Base-by-base conservation (phyloP, 1,140 invertebrate genomes). In the Hyles vespertilio region DNA sequence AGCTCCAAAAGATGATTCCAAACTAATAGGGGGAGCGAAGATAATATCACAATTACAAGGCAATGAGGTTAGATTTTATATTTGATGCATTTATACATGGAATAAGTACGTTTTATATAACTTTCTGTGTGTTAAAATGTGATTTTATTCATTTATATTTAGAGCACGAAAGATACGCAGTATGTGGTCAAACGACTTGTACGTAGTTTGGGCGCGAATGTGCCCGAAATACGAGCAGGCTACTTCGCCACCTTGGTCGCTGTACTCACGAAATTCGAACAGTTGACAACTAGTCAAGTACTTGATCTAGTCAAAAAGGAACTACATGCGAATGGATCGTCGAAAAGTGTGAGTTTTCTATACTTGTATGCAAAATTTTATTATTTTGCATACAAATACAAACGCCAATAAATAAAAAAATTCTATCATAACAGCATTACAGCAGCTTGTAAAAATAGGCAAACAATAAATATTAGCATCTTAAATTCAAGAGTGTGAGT, bases 161-260 rank as follows among this genome's bases (percentile, higher is more conserved):
- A 91, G 89, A 88, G 83, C 71, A 86, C 89, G 56, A 90, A 89
- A 70, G 85, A 87, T 58, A 69, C 89, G 46, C 68, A 87, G 34
- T 88, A 88, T 72, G 75, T 67, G 5, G 61, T 88, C n/a, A 84
- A 82, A 59, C 70, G 85, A 53, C 62, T 86, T 36, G 70, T 88
- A 7, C 63, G 85, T 57, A 88, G 83, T 65, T 61, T 88, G 9
- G 85, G 83, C n/a, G 85, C 85, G 6, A 88, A 85, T 63, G 52
- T 77, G 3, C 73, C 81, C 8, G 79, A 85, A 0, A 67, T 77
- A 57, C 69, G 85, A 43, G 70, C 71, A 40, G 85, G 81, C 7
- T 82, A 88, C 59, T 88, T 81, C 67, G 80, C 81, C 1, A 76
- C 79, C 32, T 69, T 88, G 9, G 82, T 85, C 1, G 64, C 63